Evolutionary conservation across 2,113 vertebrate genomes (phyloP), one percentile per base, ranked within the genome.

Genomic region (Ginglymostoma cirratum): DNA sequence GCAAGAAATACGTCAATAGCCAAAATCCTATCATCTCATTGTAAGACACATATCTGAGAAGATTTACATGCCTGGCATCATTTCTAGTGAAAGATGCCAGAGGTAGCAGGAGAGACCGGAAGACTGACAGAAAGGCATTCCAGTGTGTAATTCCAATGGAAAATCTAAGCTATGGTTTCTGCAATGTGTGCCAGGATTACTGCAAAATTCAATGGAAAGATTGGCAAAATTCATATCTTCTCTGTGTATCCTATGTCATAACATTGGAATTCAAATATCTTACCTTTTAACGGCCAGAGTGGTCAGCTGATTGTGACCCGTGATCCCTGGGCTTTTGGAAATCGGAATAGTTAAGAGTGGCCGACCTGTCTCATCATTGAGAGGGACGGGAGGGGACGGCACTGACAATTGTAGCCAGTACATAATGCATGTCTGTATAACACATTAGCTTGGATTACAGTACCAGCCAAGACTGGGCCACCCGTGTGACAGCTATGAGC

Each of bases 91-190:
- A 92, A 92, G 55, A 38, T 92, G 34, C 55, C 89, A 92, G 55
- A 66, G 89, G 89, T 92, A 92, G 61, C 55, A 92, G 61, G 30
- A 27, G 52, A 90, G 61, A 90, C 30, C 0, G 30, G 23, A 30
- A 48, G 65, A 92, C 87, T 92, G 87, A 92, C 87, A 92, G 34
- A 65, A 34, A 34, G 65, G 52, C 14, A 92, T 92, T 92, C n/a
- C 89, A 1, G 34, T 83, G 78, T 83, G n/a, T 66, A 92, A 66
- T 55, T 19, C 55, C 55, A 92, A 19, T 66, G 89, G 55, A 92
- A 92, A 92, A 92, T 92, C 87, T 66, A 19, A 61, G 89, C 21
- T 92, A n/a, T 66, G 65, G 89, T 92, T 92, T 92, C 55, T 21
- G 55, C n/a, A 90, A 90, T 90, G 34, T 92, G 30, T 5, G 55